These are phyloP conservation scores for Caenorhabditis wallacei DNA, from an alignment of 2,888 invertebrate genomes.

Conservation along the genomic window DNA sequence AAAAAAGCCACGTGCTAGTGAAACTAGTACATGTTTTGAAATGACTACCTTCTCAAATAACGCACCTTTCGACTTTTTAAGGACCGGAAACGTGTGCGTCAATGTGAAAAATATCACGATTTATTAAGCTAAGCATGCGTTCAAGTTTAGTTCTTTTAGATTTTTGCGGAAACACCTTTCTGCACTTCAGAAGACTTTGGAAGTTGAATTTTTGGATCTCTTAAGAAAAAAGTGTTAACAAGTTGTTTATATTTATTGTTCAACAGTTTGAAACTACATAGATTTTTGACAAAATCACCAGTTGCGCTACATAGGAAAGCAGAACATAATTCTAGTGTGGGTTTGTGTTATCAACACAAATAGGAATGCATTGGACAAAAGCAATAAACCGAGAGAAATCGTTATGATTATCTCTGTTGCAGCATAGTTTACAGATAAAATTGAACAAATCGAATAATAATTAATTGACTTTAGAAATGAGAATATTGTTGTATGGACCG, in stretches of 20 bases:
- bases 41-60: slow-evolving; percentile 42
- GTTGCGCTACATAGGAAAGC: slow-evolving; percentile 5
- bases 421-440: slow-evolving; percentile 2
- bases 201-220: no score
- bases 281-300: slow-evolving; percentile 30
- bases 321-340: background rate
- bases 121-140: slow-evolving; percentile 38
- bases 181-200: slow-evolving; percentile 14
- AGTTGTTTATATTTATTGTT: slow-evolving; percentile 5
- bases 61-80: slow-evolving; percentile 43
- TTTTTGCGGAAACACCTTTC: slow-evolving; percentile 10
- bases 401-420: slow-evolving; percentile 10
- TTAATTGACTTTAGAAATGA: slow-evolving; percentile 58
- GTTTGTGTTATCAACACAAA: background rate
- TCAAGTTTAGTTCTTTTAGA: slow-evolving; percentile 21
- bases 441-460: background rate
- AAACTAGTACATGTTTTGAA: slow-evolving; percentile 46
- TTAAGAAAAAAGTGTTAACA: background rate
- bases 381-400: background rate
- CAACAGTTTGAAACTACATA: background rate
- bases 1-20: slow-evolving; percentile 30
- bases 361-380: slow-evolving; percentile 43
- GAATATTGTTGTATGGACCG: slow-evolving; percentile 81
- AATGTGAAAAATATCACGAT: slow-evolving; percentile 52
- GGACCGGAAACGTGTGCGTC: slow-evolving; percentile 49